Base-by-base conservation (phyloP, 2,113 vertebrate species). In the Delphinus delphis region DNA sequence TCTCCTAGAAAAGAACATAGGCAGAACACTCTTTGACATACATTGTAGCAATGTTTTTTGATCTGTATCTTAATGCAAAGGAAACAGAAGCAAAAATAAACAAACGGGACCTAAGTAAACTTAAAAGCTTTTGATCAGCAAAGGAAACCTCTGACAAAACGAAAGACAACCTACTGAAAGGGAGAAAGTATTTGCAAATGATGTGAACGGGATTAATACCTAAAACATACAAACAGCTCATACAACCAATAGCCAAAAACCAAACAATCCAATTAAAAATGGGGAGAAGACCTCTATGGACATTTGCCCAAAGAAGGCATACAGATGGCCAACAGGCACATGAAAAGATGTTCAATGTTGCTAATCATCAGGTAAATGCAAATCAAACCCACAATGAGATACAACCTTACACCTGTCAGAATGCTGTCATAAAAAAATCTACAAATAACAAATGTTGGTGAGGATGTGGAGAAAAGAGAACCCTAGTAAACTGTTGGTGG, bases 21-120 rank as follows among this genome's bases (percentile, higher is more conserved):
- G 44, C 26, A 33, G 44, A 76, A 33, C 3, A 44, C 28, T 20
- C 73, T 44, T 76, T 20, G 73, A 11, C 44, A 20, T 76, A 33
- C 8, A 33, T 1, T 20, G 8, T 33, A 33, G 15, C 41, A 31
- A 18, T 47, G 1, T 31, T 76, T 31, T 47, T 1, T 0, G 1
- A 76, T 76, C 28, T 50, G 9, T 76, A 2, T 50, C 73, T 36
- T 76, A 76, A 76, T 15, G 28, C 44, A 76, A 76, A 50, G 28
- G 28, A 50, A 33, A 44, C 44, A 76, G 20, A 74, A 31, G 44
- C 44, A 18, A 76, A 76, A 50, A 33, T 50, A 50, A 76, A 50
- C 26, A 76, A 50, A 20, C 0, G 15, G 28, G 9, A 50, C 17
- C 44, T 76, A 76, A 9, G 20, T 76, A 76, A 76, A 33, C 15